Percentiles rank a stretch among this genome's conserved stretches.
Conservation (phyloP, 1,140 invertebrate species). For the Phymastichus coffea region DNA sequence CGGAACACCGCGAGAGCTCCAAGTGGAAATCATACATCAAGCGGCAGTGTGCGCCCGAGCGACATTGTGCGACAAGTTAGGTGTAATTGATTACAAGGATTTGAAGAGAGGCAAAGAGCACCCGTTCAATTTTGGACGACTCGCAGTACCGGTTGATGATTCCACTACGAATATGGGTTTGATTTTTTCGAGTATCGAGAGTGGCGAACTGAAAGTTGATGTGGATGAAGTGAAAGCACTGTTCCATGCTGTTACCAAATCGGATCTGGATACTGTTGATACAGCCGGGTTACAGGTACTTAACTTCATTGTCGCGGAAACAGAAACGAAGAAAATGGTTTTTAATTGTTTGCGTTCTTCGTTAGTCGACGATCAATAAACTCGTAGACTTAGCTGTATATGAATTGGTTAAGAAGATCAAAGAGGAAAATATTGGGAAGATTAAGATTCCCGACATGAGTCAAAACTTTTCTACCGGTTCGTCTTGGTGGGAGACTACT, state of each 20-base stretch:
- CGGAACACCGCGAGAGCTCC: neutral
- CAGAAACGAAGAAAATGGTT: too few relatives aligned
- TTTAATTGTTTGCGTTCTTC: neutral
- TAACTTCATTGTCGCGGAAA: too few relatives aligned
- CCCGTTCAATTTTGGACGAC: neutral
- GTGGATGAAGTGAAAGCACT: neutral
- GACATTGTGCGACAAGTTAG: neutral
- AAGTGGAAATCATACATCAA: conserved; percentile 4
- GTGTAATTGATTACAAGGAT: neutral
- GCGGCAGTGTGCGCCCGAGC: neutral
- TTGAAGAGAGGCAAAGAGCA: neutral
- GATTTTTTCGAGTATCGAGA: neutral
- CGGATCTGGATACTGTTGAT: neutral
- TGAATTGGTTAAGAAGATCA: conserved; percentile 16
- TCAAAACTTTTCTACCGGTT: conserved; percentile 3
- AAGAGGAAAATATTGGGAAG: conserved; percentile 7
- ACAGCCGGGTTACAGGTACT: neutral
- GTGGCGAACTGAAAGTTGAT: neutral
- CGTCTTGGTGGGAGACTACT: conserved; percentile 18
- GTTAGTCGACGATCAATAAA: conserved; percentile 22
- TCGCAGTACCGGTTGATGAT: neutral
- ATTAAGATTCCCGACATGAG: conserved; percentile 31
- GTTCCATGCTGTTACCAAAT: neutral
- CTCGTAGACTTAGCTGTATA: conserved; percentile 21
- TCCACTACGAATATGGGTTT: neutral